phyloP scores from a whole-genome alignment of 2,888 invertebrate genomes.

The Anthrax anthrax region DNA sequence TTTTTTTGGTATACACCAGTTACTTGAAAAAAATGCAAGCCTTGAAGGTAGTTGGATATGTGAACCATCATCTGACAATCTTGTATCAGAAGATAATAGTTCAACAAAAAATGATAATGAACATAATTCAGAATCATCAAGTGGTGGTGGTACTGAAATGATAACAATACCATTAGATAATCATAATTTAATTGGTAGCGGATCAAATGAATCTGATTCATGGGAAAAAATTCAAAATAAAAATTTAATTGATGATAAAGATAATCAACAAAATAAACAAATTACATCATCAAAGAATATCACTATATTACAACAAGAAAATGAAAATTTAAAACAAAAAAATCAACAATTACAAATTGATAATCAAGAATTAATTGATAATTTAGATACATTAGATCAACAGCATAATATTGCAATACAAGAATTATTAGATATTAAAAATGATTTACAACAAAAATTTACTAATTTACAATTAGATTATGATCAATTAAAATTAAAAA shows the following conservation, averaged over 20 bases:
- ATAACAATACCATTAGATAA: constrained; percentile 20
- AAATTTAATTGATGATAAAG: constrained; percentile 4
- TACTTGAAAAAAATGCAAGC: constrained; percentile 18
- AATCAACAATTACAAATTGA: constrained; percentile 34
- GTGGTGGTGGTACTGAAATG: constrained; percentile 21
- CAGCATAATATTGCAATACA: constrained; percentile 59
- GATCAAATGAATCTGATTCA: background rate
- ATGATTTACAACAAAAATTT: constrained; percentile 40
- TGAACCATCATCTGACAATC: constrained; percentile 27
- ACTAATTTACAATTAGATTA: constrained; percentile 36
- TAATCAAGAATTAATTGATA: constrained; percentile 36
- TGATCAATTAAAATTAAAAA: constrained; percentile 10
- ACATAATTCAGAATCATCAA: constrained; percentile 17
- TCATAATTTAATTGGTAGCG: no score
- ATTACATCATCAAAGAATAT: no score
- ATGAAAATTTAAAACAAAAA: constrained; percentile 36
- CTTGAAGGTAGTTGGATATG: constrained; percentile 35
- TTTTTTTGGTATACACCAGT: constrained; percentile 16
- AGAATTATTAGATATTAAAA: constrained; percentile 40
- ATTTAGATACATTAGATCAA: constrained; percentile 55
- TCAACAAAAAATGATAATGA: constrained; percentile 21
- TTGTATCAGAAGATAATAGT: constrained; percentile 10
- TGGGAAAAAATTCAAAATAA: constrained; percentile 2
- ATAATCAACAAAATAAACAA: constrained; percentile 20
- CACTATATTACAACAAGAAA: constrained; percentile 35